Evolutionary conservation across 2,797 vertebrate genomes (phyloP), one percentile per base, ranked within the genome.

Genomic region (Notamacropus eugenii): DNA sequence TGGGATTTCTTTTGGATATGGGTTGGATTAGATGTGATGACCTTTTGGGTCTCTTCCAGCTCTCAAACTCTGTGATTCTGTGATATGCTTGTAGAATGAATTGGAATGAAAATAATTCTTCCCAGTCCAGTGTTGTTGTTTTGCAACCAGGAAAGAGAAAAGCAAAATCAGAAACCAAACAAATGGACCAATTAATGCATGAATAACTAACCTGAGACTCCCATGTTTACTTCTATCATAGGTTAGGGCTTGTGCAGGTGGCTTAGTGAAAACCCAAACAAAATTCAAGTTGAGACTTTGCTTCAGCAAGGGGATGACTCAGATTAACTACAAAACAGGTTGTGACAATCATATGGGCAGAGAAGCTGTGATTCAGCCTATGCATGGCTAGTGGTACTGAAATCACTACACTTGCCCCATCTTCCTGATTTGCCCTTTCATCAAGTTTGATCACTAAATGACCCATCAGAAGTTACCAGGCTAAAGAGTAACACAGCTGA

Each of bases 401-500:
- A 27, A 31, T 31, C 58, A 0, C 67, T 24, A 5, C 3, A 57
- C 5, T 3, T 0, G 0, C 40, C 90, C 55, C 40, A 87, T 50
- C 74, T 55, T 54, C 93, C 90, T 59, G 0, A 0, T 91, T 31
- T 91, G 29, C 13, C 90, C 28, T 28, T 90, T 90, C 31, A 34
- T 90, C 16, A 14, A 29, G 54, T 28, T 31, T 28, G 90, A 34
- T 55, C 29, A 91, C 28, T 58, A 0, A 46, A 19, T 16, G 46
- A 40, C 82, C 94, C 54, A 82, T 24, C 0, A 0, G 10, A 74
- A 94, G 29, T 91, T 90, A 11, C 8, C 0, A 29, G 28, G 46
- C 50, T 34, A 0, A 55, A 19, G 46, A 56, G 92, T 0, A 0
- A 67, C 10, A 74, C 2, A 74, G 16, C 0, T 5, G 91, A 40